Base-by-base conservation (phyloP, 2,113 vertebrate genomes). In the Myotis yumanensis region DNA sequence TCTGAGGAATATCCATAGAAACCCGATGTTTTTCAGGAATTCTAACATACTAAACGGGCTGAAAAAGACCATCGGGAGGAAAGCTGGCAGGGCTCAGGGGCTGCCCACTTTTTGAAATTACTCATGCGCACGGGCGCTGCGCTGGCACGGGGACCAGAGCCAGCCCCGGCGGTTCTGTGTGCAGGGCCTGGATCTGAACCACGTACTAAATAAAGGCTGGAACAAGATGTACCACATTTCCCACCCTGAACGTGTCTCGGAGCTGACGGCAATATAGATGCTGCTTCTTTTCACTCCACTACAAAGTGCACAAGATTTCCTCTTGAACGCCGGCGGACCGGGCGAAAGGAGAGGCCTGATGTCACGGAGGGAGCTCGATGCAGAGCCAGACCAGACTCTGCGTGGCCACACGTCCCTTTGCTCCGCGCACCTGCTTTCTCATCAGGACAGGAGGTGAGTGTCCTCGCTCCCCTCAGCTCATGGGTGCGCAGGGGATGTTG, bases 201-300 rank as follows among this genome's bases (percentile, higher is more conserved):
- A 35, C 1, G 10, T 35, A 14, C 81, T 77, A 85, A 92, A 82
- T 85, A 71, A 94, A 96, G 90, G 57, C 80, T 83, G 87, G 95
- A 94, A 94, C 86, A 73, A 28, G 88, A 48, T 32, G 89, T 89
- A 18, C 93, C 66, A 7, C 51, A 7, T 43, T 82, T 85, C 79
- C 87, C 35, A 25, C 40, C 51, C 68, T 0, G 52, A 79, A 52
- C 9, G 9, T 40, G 32, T 72, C 91, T 96, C 52, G 28, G 48
- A n/a, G 46, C 30, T n/a, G 48, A 80, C 4, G 28, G 48, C 35
- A 64, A 54, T 77, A 43, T 48, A 37, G 43, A 66, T 14, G 20
- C 22, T 76, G 54, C 57, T 88, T 23, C 32, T 92, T 96, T 93
- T 92, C 25, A n/a, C 69, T 62, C 30, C 88, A 66, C 73, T 51